Evolutionary conservation across 2,113 vertebrate genomes (phyloP).

Genomic region (Romanogobio albipinnatus): DNA sequence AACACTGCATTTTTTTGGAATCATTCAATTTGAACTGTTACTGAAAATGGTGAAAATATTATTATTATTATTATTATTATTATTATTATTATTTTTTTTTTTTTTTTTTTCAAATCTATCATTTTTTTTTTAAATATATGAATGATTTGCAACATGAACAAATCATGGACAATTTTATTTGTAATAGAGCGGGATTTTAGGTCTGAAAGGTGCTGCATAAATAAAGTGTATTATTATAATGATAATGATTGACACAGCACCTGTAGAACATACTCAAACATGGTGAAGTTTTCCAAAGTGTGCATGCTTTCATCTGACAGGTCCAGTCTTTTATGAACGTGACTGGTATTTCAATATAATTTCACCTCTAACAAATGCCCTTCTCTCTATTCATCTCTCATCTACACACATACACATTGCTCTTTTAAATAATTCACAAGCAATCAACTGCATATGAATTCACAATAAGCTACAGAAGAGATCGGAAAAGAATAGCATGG

Average conservation of each 20-base stretch:
- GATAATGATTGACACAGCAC: background rate
- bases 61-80: no score
- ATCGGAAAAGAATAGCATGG: background rate
- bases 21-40: no score
- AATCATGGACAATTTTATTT: no score
- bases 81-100: no score
- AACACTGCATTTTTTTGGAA: no score
- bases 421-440: constrained; percentile 27
- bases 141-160: no score
- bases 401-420: background rate
- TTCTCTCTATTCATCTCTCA: background rate
- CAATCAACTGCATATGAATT: constrained; percentile 11
- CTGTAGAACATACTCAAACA: background rate
- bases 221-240: no score
- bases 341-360: background rate
- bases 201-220: no score
- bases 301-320: background rate
- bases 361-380: background rate
- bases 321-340: background rate
- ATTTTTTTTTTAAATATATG: no score
- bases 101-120: no score
- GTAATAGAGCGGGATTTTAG: no score
- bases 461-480: constrained; percentile 4
- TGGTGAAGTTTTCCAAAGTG: background rate
- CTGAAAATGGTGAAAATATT: no score